Base-by-base conservation (phyloP, 2,113 vertebrate genomes). In the Actenoides lindsayi region DNA sequence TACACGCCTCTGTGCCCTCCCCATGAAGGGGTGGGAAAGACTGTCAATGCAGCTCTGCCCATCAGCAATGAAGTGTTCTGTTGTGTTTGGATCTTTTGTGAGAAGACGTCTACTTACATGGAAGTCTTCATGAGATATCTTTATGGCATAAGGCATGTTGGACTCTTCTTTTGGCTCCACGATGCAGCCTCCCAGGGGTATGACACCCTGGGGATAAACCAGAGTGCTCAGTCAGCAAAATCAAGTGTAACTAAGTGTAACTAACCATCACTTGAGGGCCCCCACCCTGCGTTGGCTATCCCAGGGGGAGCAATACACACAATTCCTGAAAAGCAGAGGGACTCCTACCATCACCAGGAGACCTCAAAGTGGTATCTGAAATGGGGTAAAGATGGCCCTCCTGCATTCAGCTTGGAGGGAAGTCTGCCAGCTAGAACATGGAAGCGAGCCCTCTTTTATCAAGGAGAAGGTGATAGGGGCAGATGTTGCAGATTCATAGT, bases 121-220 rank as follows among this genome's bases (percentile, higher is more conserved):
- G 94, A 99, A 99, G 90, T 99, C 99, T 80, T 99, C 99, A 78
- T 99, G 99, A 70, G 98, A 99, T 96, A 99, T 98, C 94, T 98
- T 98, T 95, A 99, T 98, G 87, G 98, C 98, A 13, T 99, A 99
- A n/a, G 99, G 99, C 99, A 99, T 99, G 71, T 98, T 99, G 95
- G 98, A 97, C 91, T 99, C 98, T 65, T 99, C 99, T 84, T 96
- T 99, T 19, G 98, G 96, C 28, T 99, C 98, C 82, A 99, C 99
- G 8, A 99, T 98, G 95, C 99, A 99, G 65, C 99, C 99, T 46
- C 98, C 99, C 71, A 99, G 83, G 56, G 99, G 99, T 92, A 99
- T 99, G 86, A 99, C 99, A 7, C 99, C 99, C 99, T 99, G 94
- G 35, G 21, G 56, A 95, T 51, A 76, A 97, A 98, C 5, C 89